Evolutionary conservation across 2,888 invertebrate species (phyloP).

Genomic region (Helicoverpa assulta): DNA sequence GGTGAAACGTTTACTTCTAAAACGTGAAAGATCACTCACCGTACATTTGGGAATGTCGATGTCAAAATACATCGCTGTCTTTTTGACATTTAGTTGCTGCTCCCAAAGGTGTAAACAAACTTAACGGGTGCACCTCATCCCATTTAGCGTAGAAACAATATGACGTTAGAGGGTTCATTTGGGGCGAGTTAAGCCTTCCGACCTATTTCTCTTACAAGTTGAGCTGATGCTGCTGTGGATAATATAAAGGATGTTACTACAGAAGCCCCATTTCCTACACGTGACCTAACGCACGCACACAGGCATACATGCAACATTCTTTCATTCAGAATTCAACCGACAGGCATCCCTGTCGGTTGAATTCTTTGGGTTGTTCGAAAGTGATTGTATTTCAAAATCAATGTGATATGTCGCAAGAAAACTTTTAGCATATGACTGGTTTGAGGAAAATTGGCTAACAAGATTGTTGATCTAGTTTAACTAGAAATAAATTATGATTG

Average conservation of each 20-base stretch:
- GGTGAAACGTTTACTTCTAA: not conserved
- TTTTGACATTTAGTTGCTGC: conserved; percentile 4
- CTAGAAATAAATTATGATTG: conserved; percentile 20
- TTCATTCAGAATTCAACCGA: not conserved
- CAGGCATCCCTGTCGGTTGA: too few relatives aligned
- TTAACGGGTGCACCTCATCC: conserved; percentile 67
- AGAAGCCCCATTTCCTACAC: conserved; percentile 11
- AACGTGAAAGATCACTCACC: conserved; percentile 7
- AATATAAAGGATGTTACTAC: not conserved
- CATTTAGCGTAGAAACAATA: conserved; percentile 66
- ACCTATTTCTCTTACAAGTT: conserved; percentile 65
- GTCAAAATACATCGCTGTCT: not conserved
- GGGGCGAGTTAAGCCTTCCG: conserved; percentile 63
- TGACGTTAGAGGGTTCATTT: conserved; percentile 57
- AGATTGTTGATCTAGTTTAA: conserved; percentile 23
- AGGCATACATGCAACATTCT: not conserved
- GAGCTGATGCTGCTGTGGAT: conserved; percentile 36
- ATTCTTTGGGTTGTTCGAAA: conserved; percentile 13
- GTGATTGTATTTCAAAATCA: conserved; percentile 18
- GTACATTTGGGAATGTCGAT: not conserved
- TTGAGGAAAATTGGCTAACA: not conserved
- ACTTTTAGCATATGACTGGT: not conserved
- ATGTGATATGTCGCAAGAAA: not conserved
- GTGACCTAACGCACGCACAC: conserved; percentile 1
- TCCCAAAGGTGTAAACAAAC: conserved; percentile 51